Percentiles rank a stretch among this genome's conserved stretches.
These are phyloP conservation scores for Goniozus legneri DNA, from an alignment of 1,140 invertebrate genomes.

Conservation along the genomic window DNA sequence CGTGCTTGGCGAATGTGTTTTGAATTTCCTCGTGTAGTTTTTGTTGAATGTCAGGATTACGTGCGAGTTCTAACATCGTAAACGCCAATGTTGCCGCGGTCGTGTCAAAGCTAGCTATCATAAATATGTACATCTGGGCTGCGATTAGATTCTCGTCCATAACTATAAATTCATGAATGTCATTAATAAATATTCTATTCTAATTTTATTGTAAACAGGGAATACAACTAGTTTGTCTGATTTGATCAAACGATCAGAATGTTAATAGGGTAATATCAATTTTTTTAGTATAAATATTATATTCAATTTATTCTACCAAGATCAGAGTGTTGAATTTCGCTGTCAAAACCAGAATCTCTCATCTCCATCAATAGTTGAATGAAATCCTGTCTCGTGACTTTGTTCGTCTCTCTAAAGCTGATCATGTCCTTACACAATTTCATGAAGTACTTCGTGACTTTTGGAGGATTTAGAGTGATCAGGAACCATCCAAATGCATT, in stretches of 20 bases:
- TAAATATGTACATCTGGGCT: constrained; percentile 29
- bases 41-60: constrained; percentile 32
- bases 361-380: constrained; percentile 36
- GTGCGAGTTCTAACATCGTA: constrained; percentile 34
- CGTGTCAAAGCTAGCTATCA: constrained; percentile 32
- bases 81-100: constrained; percentile 20
- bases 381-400: constrained; percentile 38
- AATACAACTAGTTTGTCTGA: too few species aligned
- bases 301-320: too few species aligned
- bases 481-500: too few species aligned
- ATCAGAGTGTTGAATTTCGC: neutral
- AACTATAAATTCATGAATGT: too few species aligned
- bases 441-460: constrained; percentile 35
- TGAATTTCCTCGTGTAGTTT: constrained; percentile 38
- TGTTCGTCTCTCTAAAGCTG: constrained; percentile 27
- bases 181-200: neutral
- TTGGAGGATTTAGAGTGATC: too few species aligned
- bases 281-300: too few species aligned
- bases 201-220: too few species aligned
- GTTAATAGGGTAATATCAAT: too few species aligned
- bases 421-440: constrained; percentile 26
- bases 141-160: constrained; percentile 15
- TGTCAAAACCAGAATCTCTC: neutral
- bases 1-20: constrained; percentile 12
- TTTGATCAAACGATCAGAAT: too few species aligned